Evolutionary conservation across 1,140 invertebrate species (phyloP).

Genomic region (Hydropsyche tenuis): DNA sequence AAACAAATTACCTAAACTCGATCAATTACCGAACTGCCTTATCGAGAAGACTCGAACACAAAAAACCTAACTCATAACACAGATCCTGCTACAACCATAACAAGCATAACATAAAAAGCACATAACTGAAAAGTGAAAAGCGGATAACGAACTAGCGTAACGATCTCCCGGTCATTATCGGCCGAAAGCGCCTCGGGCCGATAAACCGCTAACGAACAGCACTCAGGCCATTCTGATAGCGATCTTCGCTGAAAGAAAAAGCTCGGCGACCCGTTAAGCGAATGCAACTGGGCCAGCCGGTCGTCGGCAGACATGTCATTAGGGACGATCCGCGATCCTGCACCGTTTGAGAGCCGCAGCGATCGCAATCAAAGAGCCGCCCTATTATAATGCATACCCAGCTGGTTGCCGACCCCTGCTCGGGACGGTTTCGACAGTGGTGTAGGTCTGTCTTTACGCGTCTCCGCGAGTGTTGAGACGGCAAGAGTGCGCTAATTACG

Average conservation of each 20-base stretch:
- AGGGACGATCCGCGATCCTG: neutral
- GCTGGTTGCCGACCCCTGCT: too few species aligned
- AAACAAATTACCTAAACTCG: too few species aligned
- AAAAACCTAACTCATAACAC: too few species aligned
- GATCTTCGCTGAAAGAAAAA: conserved; percentile 1
- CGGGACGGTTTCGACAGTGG: too few species aligned
- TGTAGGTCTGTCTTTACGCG: too few species aligned
- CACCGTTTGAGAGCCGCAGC: neutral
- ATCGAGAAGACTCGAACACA: too few species aligned
- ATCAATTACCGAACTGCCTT: too few species aligned
- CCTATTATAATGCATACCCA: too few species aligned
- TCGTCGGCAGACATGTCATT: neutral
- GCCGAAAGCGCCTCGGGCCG: neutral
- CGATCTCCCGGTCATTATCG: conserved; percentile 16
- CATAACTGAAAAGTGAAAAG: neutral
- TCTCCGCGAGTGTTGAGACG: too few species aligned
- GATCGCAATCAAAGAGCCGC: neutral
- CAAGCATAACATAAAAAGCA: too few species aligned
- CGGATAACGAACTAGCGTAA: conserved; percentile 4
- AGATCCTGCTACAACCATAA: too few species aligned
- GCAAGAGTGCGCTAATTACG: conserved; percentile 13
- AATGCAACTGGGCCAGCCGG: conserved; percentile 4
- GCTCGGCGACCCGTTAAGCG: neutral
- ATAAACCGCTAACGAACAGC: conserved; percentile 19
- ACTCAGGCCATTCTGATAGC: conserved; percentile 6